Evolutionary conservation across 2,797 vertebrate species (phyloP), one percentile per base, ranked within the genome.

Genomic region (Cephalopachus bancanus): DNA sequence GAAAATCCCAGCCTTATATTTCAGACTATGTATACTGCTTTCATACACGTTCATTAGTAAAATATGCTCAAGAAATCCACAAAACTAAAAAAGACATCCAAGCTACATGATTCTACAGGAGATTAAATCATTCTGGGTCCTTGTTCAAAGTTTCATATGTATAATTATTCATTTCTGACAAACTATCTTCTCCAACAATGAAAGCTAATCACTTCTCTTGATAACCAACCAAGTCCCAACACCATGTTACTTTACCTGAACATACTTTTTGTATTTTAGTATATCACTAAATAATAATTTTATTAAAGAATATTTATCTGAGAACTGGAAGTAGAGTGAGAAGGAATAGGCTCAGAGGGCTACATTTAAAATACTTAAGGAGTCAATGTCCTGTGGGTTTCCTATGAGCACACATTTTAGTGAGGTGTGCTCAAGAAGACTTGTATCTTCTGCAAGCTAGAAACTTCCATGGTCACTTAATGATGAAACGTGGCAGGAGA

Each of bases 351-450:
- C 28, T 60, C 33, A 17, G 17, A 64, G 12, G 10, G 7, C 33
- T 33, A 22, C 12, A 1, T 78, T 84, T 71, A 24, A 83, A 74
- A 91, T 44, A 12, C 19, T 30, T 20, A 4, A 26, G 24, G 44
- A 72, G 55, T 19, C 9, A 0, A 5, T 4, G 11, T 26, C 9
- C n/a, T 62, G 1, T n/a, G 3, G 5, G 0, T 44, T 71, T 30
- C 53, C 19, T 10, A 0, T 37, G 28, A 17, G 57, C 20, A 28
- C 6, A 9, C 59, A 3, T 55, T n/a, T 80, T 55, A 67, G 53
- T 28, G 10, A 88, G 65, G 15, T 44, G 2, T 49, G 44, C 64
- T 75, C 49, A 3, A 17, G 37, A 16, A 37, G 9, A 14, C 51
- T 37, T 10, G 10, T 28, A 57, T 60, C 55, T 30, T 74, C 78